phyloP scores from a whole-genome alignment of 2,113 vertebrate species.

The Setophaga coronata region DNA sequence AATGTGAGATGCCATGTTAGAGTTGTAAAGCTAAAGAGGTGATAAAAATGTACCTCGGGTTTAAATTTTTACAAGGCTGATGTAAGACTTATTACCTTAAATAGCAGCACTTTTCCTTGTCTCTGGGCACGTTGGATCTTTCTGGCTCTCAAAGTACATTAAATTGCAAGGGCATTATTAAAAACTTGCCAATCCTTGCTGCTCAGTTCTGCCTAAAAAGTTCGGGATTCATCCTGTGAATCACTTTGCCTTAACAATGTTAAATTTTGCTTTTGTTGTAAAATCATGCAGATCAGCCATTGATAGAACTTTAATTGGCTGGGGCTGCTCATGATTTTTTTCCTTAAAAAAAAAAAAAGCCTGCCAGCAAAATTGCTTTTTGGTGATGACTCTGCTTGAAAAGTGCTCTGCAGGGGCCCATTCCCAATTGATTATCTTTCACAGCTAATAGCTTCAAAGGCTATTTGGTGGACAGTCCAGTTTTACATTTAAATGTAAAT shows the following conservation, averaged over 20 bases:
- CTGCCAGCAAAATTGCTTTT: conserved; percentile 70
- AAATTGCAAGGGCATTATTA: not conserved
- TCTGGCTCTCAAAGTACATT: not conserved
- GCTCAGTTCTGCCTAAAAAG: not conserved
- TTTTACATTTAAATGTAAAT: conserved; percentile 73
- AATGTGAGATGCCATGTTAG: not conserved
- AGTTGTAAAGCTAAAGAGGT: not conserved
- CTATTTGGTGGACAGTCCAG: conserved; percentile 64
- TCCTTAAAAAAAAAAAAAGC: not conserved
- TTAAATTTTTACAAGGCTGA: not conserved
- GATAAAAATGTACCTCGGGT: not conserved
- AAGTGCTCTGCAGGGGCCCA: conserved; percentile 76
- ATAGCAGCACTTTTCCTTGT: not conserved
- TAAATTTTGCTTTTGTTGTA: not conserved
- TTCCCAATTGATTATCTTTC: conserved; percentile 88
- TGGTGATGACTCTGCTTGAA: conserved; percentile 80
- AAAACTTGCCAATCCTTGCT: not conserved
- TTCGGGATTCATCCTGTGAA: not conserved
- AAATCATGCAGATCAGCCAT: not conserved
- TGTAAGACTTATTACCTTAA: not conserved
- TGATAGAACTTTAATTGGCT: conserved; percentile 15
- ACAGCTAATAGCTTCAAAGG: conserved; percentile 82
- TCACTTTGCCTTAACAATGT: not conserved
- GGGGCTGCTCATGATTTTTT: not conserved
- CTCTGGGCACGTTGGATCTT: not conserved